Base-by-base conservation (phyloP, 2,888 invertebrate species). In the Oscheius sp. region DNA sequence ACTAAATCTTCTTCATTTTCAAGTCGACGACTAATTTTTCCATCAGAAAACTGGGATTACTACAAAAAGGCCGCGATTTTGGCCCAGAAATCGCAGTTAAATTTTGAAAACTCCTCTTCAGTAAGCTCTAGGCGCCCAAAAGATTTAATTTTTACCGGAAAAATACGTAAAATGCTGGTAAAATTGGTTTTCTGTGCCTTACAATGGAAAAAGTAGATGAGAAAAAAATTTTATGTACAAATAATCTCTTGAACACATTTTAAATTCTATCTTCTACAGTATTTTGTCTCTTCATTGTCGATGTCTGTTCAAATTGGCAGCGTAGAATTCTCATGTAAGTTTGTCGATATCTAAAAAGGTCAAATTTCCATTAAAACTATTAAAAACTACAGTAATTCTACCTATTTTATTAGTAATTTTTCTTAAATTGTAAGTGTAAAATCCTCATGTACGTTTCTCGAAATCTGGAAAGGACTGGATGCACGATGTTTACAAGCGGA, bases 241-340 rank as follows among this genome's bases (percentile, higher is more conserved):
- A 9, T 35, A 35, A 6, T 35, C 5, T 35, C 5, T 6, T 35
- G 9, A 35, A 35, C 3, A 35, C 35, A 35, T 35, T 49, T 43
- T 55, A 69, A 25, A 69, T 69, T n/a, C 35, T 53, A 55, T 69
- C 69, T 53, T 69, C 69, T 41, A 69, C 53, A 27, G 69, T 69
- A 21, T 41, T 56, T 35, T 56, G 41, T 41, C 69, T 27, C 16
- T 25, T 53, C 29, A 69, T 27, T 25, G 6, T 23, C 9, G 56
- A 18, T 49, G n/a, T 7, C 21, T 1, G 58, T 18, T n/a, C n/a
- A 16, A 21, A 55, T 55, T 53, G 43, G 27, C 70, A 70, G n/a
- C 52, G 49, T 16, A 70, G 61, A 45, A 70, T 70, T 45, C 35
- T 58, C 27, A 70, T 18, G 25, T 70, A 70, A n/a, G 70, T 70